Evolutionary conservation across 2,797 vertebrate species (phyloP), one percentile per base, ranked within the genome.

Genomic region (Glossophaga mutica): DNA sequence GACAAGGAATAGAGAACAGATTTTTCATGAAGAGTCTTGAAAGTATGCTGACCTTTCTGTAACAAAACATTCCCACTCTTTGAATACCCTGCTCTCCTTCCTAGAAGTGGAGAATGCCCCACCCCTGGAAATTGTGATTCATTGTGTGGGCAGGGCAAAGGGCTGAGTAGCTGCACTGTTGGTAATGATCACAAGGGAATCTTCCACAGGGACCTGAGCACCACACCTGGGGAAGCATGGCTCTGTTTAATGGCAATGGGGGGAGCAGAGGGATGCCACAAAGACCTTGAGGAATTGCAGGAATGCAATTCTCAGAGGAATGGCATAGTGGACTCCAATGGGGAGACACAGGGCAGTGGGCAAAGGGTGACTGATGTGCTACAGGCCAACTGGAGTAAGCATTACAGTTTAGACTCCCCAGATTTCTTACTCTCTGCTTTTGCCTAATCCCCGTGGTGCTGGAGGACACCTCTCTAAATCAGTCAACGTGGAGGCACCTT

Each of bases 401-500:
- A 10, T 5, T 5, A 2, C 3, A 7, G 50, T 19, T 50, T 44
- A 86, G 29, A 4, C 9, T 67, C 52, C 74, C 52, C 5, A 4
- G 34, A 16, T 37, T 71, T 71, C 37, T 50, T 44, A 5, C 29
- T 50, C 39, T 67, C n/a, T 67, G n/a, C n/a, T 50, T 76, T 22
- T 68, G 12, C 46, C 57, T n/a, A 62, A 34, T 10, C 26, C 9
- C 4, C 2, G 4, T 24, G 6, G 0, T 39, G 39, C 24, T 55
- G 57, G n/a, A 62, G 9, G 37, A 15, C 5, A 32, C 9, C 9
- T 86, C 39, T 77, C 19, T 65, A 22, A 32, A 24, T 15, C 34
- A 67, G 48, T 42, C 1, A 2, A 24, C 0, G 1, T 3, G 4
- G 22, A 48, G 74, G 32, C 24, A 37, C 11, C 1, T 37, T 2